These are phyloP conservation scores for Xyrichtys novacula DNA, from an alignment of 2,797 vertebrate species.

Conservation along the genomic window DNA sequence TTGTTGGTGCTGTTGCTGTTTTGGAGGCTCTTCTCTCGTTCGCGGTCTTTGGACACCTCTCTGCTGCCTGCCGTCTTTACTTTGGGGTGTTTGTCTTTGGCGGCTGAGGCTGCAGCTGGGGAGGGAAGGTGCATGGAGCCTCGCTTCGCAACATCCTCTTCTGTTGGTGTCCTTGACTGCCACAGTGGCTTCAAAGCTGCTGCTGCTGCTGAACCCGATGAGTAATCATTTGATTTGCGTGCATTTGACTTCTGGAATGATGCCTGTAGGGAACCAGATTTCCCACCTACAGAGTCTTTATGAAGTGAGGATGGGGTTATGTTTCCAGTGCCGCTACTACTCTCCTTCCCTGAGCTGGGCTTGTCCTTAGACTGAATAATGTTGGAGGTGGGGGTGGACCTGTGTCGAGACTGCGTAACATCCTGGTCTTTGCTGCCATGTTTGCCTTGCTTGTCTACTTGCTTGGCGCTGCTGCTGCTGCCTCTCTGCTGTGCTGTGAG, in stretches of 20 bases:
- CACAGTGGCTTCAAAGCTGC: conserved; percentile 78
- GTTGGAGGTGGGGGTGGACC: conserved; percentile 62
- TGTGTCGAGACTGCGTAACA: conserved; percentile 78
- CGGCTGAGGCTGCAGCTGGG: conserved; percentile 68
- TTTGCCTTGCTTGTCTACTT: conserved; percentile 86
- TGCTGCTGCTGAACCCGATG: conserved; percentile 67
- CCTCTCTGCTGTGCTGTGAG: conserved; percentile 82
- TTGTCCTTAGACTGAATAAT: conserved; percentile 74
- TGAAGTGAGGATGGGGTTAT: conserved; percentile 62
- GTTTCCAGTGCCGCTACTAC: conserved; percentile 68
- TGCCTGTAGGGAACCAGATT: conserved; percentile 76
- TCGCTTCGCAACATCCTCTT: conserved; percentile 80
- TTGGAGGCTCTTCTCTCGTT: conserved; percentile 80
- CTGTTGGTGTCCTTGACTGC: conserved; percentile 73
- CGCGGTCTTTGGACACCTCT: conserved; percentile 81
- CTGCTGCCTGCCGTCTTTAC: conserved; percentile 77
- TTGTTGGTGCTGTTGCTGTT: conserved; percentile 81
- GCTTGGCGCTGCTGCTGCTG: conserved; percentile 75
- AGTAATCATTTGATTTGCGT: conserved; percentile 81
- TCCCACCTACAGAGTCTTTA: conserved; percentile 71
- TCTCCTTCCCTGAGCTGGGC: conserved; percentile 81
- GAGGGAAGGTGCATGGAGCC: conserved; percentile 71
- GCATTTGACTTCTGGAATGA: conserved; percentile 74
- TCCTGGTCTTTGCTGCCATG: conserved; percentile 84
- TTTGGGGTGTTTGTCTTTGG: conserved; percentile 88